Conservation (phyloP, 2,797 vertebrate species). For the Etheostoma nigrum region DNA sequence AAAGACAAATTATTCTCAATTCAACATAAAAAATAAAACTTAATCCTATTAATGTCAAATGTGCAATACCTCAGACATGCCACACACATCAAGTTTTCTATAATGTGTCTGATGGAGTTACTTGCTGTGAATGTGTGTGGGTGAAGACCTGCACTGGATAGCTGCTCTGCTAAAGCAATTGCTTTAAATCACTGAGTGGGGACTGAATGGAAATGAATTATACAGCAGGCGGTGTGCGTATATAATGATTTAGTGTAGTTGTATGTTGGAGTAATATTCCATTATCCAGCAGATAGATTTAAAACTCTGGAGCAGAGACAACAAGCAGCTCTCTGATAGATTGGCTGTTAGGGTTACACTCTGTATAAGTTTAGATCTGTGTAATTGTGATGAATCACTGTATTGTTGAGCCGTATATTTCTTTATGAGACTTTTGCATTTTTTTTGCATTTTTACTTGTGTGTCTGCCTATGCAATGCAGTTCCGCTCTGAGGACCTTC, state of each 20-base stretch:
- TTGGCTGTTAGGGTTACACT: constrained; percentile 65
- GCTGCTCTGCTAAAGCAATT: constrained; percentile 69
- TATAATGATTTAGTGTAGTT: constrained; percentile 62
- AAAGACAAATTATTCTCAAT: constrained; percentile 17
- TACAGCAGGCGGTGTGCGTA: constrained; percentile 44
- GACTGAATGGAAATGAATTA: constrained; percentile 65
- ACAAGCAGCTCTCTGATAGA: constrained; percentile 61
- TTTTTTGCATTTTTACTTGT: constrained; percentile 29
- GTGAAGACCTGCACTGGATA: constrained; percentile 49
- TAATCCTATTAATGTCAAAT: not conserved
- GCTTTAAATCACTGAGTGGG: constrained; percentile 61
- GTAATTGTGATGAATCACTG: constrained; percentile 68
- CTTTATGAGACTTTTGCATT: constrained; percentile 32
- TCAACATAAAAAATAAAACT: not conserved
- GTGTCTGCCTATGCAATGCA: constrained; percentile 23
- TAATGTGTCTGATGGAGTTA: constrained; percentile 61
- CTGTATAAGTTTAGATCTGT: constrained; percentile 64
- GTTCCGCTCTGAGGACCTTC: constrained; percentile 33
- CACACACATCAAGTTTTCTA: constrained; percentile 36
- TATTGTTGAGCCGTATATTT: constrained; percentile 26
- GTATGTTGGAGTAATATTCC: constrained; percentile 51
- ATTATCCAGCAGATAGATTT: constrained; percentile 53
- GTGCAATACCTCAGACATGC: constrained; percentile 21
- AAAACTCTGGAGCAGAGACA: constrained; percentile 52
- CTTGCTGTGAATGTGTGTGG: constrained; percentile 65